Percentiles rank a stretch among this genome's conserved stretches.
Evolutionary conservation across 2,888 invertebrate species (phyloP).

Genomic region (Aromia moschata): DNA sequence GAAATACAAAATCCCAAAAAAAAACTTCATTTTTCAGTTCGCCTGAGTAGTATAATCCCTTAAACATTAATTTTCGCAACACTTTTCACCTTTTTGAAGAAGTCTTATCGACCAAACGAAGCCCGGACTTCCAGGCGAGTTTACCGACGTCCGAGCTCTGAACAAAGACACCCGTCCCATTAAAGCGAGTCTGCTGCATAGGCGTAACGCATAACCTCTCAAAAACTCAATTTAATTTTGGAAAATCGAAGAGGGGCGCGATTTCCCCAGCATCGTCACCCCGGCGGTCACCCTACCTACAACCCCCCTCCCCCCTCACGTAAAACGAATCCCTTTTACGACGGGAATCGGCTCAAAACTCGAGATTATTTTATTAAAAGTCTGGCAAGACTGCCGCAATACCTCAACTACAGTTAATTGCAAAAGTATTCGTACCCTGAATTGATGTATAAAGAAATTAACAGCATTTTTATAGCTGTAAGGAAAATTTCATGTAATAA

Average conservation of each 20-base stretch:
- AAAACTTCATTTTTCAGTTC: too few relatives aligned
- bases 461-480: too few relatives aligned
- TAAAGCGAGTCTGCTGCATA: constrained; percentile 16
- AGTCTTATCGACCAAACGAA: too few relatives aligned
- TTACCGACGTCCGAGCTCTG: constrained; percentile 1
- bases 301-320: constrained; percentile 9
- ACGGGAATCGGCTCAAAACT: constrained; percentile 15
- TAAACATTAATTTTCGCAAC: too few relatives aligned
- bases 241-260: constrained; percentile 41
- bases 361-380: constrained; percentile 13
- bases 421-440: too few relatives aligned
- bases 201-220: constrained; percentile 36
- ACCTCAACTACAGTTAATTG: background rate
- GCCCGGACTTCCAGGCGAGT: constrained; percentile 3
- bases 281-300: too few relatives aligned
- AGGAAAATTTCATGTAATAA: too few relatives aligned
- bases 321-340: constrained; percentile 19
- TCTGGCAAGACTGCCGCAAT: background rate
- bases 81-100: too few relatives aligned
- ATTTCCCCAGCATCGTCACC: constrained; percentile 1
- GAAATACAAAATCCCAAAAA: too few relatives aligned
- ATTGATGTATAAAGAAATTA: too few relatives aligned
- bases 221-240: constrained; percentile 41
- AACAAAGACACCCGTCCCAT: constrained; percentile 18
- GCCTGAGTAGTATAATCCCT: too few relatives aligned